Evolutionary conservation across 2,888 invertebrate genomes (phyloP).

Genomic region (Nymphalis polychloros): DNA sequence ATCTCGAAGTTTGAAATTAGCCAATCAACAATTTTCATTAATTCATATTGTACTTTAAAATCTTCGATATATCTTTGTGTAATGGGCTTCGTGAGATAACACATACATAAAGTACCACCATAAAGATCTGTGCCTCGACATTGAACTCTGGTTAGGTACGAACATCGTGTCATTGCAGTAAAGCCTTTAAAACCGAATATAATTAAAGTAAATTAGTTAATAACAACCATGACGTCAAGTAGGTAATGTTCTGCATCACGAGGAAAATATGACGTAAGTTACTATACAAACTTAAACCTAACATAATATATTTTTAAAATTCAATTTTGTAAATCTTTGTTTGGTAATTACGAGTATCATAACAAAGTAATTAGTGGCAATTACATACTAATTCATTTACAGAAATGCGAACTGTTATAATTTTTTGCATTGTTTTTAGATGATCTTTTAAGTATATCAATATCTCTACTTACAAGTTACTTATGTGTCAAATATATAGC

Average conservation of each 20-base stretch:
- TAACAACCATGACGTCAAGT: slow-evolving; percentile 39
- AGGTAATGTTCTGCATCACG: slow-evolving; percentile 30
- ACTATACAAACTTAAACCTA: slow-evolving; percentile 15
- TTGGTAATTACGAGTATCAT: slow-evolving; percentile 4
- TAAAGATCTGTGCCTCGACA: slow-evolving; percentile 13
- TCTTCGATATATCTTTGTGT: no score
- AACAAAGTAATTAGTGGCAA: slow-evolving; percentile 24
- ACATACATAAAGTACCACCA: not conserved
- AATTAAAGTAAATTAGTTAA: slow-evolving; percentile 22
- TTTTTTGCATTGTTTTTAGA: not conserved
- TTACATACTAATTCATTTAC: slow-evolving; percentile 14
- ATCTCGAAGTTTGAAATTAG: no score
- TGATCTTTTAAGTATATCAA: not conserved
- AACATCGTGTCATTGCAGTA: slow-evolving; percentile 16
- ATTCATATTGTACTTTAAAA: no score
- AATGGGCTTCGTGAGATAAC: not conserved
- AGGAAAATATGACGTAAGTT: slow-evolving; percentile 30
- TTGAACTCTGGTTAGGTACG: slow-evolving; percentile 19
- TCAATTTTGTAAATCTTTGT: slow-evolving; percentile 7
- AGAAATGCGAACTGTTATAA: not conserved
- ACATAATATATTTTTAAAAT: slow-evolving; percentile 8
- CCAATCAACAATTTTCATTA: no score
- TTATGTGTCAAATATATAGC: not conserved
- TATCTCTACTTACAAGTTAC: slow-evolving; percentile 1
- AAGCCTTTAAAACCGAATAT: slow-evolving; percentile 18